Conservation (phyloP, 2,113 vertebrate species). For the Micromys minutus region DNA sequence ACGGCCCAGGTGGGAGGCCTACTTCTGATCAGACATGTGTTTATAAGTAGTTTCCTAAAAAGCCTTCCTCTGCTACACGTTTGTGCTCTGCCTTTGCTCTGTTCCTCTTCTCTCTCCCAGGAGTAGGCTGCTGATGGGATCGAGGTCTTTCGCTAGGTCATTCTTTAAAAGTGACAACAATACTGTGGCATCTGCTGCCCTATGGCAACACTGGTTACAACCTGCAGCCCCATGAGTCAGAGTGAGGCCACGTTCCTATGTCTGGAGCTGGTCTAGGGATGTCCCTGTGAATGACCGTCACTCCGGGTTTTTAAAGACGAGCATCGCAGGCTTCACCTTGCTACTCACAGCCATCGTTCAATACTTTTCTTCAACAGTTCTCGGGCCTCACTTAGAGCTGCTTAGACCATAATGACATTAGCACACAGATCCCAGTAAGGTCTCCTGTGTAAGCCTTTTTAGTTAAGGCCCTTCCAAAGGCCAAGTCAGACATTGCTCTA, state of each 20-base stretch:
- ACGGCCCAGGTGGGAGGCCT: not conserved
- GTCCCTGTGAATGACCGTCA: conserved; percentile 61
- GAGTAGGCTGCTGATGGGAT: not conserved
- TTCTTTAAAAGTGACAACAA: conserved; percentile 46
- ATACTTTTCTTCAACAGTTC: conserved; percentile 39
- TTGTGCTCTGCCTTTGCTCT: not conserved
- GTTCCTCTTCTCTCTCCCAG: not conserved
- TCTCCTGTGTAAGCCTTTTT: not conserved
- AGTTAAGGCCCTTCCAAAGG: conserved; percentile 34
- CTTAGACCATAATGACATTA: conserved; percentile 28
- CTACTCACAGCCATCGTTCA: conserved; percentile 44
- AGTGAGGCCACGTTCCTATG: conserved; percentile 53
- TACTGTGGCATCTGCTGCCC: conserved; percentile 28
- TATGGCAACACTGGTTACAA: no score
- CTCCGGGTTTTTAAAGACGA: conserved; percentile 33
- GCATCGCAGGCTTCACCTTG: conserved; percentile 40
- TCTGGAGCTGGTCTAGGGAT: conserved; percentile 24
- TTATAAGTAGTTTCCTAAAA: not conserved
- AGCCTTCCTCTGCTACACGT: not conserved
- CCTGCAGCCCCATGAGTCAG: not conserved
- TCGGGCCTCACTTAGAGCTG: conserved; percentile 22
- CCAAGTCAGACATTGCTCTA: conserved; percentile 43
- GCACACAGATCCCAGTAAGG: not conserved
- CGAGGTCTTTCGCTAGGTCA: not conserved
- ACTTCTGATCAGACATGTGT: not conserved